Base-by-base conservation (phyloP, 2,113 vertebrate genomes). In the Rhinolophus sinicus region DNA sequence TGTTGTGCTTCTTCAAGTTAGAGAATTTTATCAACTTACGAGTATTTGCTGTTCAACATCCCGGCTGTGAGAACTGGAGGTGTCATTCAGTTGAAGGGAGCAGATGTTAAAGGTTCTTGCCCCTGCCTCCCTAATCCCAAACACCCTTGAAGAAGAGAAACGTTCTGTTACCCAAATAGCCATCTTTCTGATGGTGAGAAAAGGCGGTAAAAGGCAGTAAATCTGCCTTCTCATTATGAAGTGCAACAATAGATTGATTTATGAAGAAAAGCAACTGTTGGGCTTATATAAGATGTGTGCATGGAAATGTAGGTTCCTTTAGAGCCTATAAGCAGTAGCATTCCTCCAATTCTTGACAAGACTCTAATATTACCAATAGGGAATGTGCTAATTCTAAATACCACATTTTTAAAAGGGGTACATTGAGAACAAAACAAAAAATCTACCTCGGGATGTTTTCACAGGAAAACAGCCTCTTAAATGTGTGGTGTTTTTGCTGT, bases 191-290 rank as follows among this genome's bases (percentile, higher is more conserved):
- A 95, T 97, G 96, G 97, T 98, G 98, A 98, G 94, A 98, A 98
- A 97, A 98, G 90, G 97, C 85, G 12, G 89, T 97, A 98, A 98
- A 98, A 97, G 94, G 98, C 98, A 96, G 88, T 99, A 99, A 99
- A 99, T 99, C 98, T 98, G 97, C 97, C 98, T 97, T 91, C 98
- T 98, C 96, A 96, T 99, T 99, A 98, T 98, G 95, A 98, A 98
- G 92, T 93, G 90, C 98, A 98, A 98, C 98, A 98, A 98, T 98
- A 96, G 97, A 98, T 98, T 98, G 98, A 98, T 99, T 99, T 99
- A 98, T 98, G 96, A 96, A 96, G 94, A 98, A 98, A 98, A 98
- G 94, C 96, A 98, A 98, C 97, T 98, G 96, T 97, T 98, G 90
- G 94, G 67, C 88, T 98, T 98, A 98, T 97, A 88, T 97, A 98